Conservation (phyloP, 2,113 vertebrate genomes). For the Tricholaema leucomelas region DNA sequence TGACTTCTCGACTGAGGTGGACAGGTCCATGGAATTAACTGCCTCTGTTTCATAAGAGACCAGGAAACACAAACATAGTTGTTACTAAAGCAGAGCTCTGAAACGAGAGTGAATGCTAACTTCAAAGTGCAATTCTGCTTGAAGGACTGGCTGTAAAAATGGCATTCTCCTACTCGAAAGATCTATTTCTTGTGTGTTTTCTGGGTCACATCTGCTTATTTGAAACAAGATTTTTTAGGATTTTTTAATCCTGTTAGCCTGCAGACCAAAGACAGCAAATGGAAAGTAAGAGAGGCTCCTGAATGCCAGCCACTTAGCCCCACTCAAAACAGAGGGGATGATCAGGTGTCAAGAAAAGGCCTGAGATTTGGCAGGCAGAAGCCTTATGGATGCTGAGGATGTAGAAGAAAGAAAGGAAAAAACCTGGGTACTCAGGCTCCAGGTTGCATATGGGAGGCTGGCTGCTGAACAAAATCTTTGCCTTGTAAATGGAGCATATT, state of each 20-base stretch:
- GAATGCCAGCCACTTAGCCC: conserved; percentile 65
- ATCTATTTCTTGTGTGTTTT: conserved; percentile 71
- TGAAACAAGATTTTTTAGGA: conserved; percentile 67
- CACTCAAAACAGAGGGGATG: conserved; percentile 63
- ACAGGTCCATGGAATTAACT: neutral
- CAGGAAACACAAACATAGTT: conserved; percentile 41
- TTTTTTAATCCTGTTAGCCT: conserved; percentile 71
- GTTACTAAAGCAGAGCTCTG: conserved; percentile 14
- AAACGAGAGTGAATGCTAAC: conserved; percentile 52
- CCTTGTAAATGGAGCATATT: conserved; percentile 67
- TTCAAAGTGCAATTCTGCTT: conserved; percentile 57
- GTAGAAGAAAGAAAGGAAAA: conserved; percentile 61
- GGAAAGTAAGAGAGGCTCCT: conserved; percentile 56
- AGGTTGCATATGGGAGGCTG: conserved; percentile 69
- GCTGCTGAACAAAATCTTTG: conserved; percentile 65
- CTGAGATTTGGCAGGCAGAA: conserved; percentile 62
- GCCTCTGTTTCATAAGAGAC: neutral
- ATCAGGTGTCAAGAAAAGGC: conserved; percentile 63
- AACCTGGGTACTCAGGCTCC: conserved; percentile 63
- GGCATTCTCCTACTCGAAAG: conserved; percentile 71
- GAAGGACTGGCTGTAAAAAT: conserved; percentile 69
- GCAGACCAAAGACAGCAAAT: conserved; percentile 64
- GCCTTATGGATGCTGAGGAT: conserved; percentile 47
- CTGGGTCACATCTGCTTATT: conserved; percentile 71
- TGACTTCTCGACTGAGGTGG: neutral